Conservation (phyloP, 2,888 invertebrate genomes). For the Phania funesta region DNA sequence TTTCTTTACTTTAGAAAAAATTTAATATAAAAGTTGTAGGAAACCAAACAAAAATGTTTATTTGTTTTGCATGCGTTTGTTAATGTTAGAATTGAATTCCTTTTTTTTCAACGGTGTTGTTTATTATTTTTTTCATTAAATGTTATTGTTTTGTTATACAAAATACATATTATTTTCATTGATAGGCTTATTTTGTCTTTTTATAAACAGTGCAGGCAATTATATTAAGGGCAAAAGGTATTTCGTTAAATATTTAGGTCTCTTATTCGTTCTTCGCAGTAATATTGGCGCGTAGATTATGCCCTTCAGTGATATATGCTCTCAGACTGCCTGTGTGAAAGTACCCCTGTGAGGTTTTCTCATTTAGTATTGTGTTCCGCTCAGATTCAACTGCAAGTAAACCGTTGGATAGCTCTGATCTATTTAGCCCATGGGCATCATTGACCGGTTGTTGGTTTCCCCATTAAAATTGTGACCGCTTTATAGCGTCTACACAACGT, state of each 20-base stretch:
- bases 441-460: too few relatives aligned
- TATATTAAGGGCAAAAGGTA: not conserved
- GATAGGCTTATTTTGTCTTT: slow-evolving; percentile 14
- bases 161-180: slow-evolving; percentile 37
- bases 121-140: not conserved
- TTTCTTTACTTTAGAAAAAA: slow-evolving; percentile 23
- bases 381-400: too few relatives aligned
- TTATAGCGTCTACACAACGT: too few relatives aligned
- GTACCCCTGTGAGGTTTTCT: too few relatives aligned
- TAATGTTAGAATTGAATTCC: slow-evolving; percentile 30
- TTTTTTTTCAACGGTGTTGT: not conserved
- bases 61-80: slow-evolving; percentile 28
- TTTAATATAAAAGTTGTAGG: not conserved
- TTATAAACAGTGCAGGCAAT: not conserved
- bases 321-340: too few relatives aligned
- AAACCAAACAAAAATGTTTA: not conserved
- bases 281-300: not conserved
- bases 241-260: not conserved
- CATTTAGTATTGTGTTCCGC: too few relatives aligned
- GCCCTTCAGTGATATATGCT: too few relatives aligned
- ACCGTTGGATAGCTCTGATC: too few relatives aligned
- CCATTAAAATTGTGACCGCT: too few relatives aligned
- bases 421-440: too few relatives aligned
- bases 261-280: not conserved
- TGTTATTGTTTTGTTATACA: not conserved